Base-by-base conservation (phyloP, 1,140 invertebrate species). In the Ephestia elutella region DNA sequence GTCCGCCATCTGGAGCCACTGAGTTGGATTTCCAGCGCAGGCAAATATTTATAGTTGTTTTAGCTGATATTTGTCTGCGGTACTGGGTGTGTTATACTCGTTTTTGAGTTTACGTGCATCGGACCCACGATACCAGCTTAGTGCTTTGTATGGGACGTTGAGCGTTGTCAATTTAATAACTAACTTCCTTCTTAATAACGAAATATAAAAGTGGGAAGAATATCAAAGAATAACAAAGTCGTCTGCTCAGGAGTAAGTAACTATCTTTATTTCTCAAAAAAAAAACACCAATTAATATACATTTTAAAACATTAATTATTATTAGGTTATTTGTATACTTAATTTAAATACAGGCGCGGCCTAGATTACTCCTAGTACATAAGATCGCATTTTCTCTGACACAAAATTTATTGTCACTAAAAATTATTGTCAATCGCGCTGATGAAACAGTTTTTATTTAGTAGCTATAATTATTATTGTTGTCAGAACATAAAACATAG, bases 201-300 rank as follows among this genome's bases (percentile, higher is more conserved):
- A 1, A 21, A 4, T 4, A 1, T 50, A 3, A 50, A 20, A 2
- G 15, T 32, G 13, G n/a, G 38, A 20, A 49, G 54, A 57, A 13
- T 25, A 25, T 51, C 50, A 63, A 66, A 15, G 55, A 81, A 78
- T 67, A 77, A 76, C 70, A 66, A 83, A 69, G 69, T 58, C 65
- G 71, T 74, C 62, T 86, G 85, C 82, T 83, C 82, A 78, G 80
- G 81, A 87, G 78, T 87, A 83, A 56, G 71, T 82, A 82, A 84
- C 81, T 87, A 86, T 83, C 69, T 87, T 87, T 86, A 87, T 86
- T 86, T 71, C 49, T 71, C 72, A 78, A 85, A 86, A 80, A 73
- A 73, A 84, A 82, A 80, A 75, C 82, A 85, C 77, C 82, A 86
- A 87, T 80, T 78, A 83, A 82, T 82, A 83, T 77, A 84, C 76